Conservation (phyloP, 2,113 vertebrate species). For the Echinops telfairi region DNA sequence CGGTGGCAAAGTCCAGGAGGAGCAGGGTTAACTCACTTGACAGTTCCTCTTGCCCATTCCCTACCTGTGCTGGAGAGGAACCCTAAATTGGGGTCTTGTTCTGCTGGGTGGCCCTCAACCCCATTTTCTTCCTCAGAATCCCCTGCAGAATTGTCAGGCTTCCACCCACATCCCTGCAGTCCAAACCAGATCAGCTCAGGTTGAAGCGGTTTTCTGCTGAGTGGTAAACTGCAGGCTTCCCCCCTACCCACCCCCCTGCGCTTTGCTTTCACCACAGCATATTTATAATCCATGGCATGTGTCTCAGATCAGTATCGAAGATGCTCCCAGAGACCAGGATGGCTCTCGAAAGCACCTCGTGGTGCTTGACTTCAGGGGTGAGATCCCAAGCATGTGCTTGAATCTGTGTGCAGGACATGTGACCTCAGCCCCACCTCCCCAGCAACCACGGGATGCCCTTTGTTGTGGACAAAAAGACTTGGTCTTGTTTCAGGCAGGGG, state of each 20-base stretch:
- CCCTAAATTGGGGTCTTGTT: background rate
- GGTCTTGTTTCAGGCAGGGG: constrained; percentile 40
- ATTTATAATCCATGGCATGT: background rate
- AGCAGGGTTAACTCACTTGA: background rate
- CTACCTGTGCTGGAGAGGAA: background rate
- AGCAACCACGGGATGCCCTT: background rate
- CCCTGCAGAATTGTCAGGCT: background rate
- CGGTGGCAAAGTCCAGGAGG: background rate
- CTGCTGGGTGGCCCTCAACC: background rate
- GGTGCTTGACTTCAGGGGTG: background rate
- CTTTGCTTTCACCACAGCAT: constrained; percentile 39
- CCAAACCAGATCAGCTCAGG: background rate
- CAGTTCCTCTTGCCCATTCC: background rate
- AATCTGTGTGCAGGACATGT: background rate
- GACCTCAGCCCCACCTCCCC: no score
- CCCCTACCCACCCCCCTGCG: background rate
- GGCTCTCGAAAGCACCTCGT: constrained; percentile 16
- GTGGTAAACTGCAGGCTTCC: background rate
- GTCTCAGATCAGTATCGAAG: constrained; percentile 46
- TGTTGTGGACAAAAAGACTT: background rate
- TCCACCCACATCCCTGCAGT: background rate
- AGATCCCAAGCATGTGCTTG: background rate
- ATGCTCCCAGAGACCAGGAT: constrained; percentile 15
- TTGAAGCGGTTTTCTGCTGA: background rate
- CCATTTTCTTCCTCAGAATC: background rate